phyloP scores from a whole-genome alignment of 2,113 vertebrate genomes.

The Gallinago paraguaiae region DNA sequence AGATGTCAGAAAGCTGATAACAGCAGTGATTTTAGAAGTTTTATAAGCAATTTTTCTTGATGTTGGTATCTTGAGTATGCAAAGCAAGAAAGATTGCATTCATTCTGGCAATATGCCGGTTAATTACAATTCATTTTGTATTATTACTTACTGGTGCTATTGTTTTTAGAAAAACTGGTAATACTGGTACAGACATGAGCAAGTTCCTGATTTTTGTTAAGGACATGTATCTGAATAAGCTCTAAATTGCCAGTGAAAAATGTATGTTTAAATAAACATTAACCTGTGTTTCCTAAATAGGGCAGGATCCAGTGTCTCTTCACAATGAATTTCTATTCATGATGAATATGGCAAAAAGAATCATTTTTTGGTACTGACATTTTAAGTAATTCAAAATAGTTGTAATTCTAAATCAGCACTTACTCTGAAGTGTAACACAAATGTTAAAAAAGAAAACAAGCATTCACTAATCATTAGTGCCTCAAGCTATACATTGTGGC shows the following conservation, averaged over 20 bases:
- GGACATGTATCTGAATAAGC: background rate
- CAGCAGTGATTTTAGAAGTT: background rate
- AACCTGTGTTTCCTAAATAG: background rate
- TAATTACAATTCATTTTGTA: background rate
- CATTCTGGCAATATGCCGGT: background rate
- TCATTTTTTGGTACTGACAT: background rate
- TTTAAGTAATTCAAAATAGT: conserved; percentile 3
- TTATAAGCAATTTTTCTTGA: background rate
- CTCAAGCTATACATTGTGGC: background rate
- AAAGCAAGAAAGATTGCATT: background rate
- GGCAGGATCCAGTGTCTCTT: background rate
- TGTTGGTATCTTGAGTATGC: background rate
- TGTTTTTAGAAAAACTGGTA: background rate
- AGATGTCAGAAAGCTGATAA: background rate
- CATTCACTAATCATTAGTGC: background rate
- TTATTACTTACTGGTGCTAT: background rate
- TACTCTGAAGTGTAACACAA: background rate
- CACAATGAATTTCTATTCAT: background rate
- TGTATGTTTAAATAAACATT: background rate
- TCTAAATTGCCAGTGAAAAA: background rate
- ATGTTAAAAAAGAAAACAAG: background rate
- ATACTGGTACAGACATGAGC: background rate
- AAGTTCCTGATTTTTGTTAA: background rate
- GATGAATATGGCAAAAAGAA: background rate
- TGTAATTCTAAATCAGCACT: background rate